Evolutionary conservation across 1,140 invertebrate species (phyloP).

Genomic region (Laupala kohalensis): DNA sequence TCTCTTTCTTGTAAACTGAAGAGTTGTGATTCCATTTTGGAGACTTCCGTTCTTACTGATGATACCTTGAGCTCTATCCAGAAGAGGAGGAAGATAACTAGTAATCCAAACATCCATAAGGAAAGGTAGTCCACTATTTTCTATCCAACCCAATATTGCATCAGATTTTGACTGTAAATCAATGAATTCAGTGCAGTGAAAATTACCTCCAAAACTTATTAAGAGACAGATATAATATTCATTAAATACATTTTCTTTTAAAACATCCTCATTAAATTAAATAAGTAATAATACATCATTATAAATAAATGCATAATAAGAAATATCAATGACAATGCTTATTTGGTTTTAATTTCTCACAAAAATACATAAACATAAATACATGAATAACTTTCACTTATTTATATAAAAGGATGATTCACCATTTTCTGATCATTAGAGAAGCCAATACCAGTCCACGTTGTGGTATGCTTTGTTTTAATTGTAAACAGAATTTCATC

Average conservation of each 20-base stretch:
- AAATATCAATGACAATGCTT: too few relatives aligned
- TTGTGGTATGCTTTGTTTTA: slow-evolving; percentile 61
- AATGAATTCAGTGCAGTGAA: background rate
- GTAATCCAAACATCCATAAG: slow-evolving; percentile 79
- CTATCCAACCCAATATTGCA: slow-evolving; percentile 77
- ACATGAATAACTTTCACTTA: too few relatives aligned
- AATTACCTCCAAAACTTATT: too few relatives aligned
- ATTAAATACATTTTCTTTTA: too few relatives aligned
- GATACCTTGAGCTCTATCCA: slow-evolving; percentile 67
- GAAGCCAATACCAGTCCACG: slow-evolving; percentile 91
- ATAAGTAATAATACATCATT: too few relatives aligned
- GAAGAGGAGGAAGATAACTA: slow-evolving; percentile 58
- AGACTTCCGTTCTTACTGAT: slow-evolving; percentile 52
- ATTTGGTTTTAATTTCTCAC: too few relatives aligned
- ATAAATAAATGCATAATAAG: too few relatives aligned
- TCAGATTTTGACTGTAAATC: slow-evolving; percentile 56
- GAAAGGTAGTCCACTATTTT: slow-evolving; percentile 58
- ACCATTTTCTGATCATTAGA: slow-evolving; percentile 78
- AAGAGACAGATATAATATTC: too few relatives aligned
- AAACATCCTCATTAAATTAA: too few relatives aligned
- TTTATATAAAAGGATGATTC: too few relatives aligned
- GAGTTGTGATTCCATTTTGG: slow-evolving; percentile 60
- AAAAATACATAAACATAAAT: too few relatives aligned
- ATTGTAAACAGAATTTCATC: slow-evolving; percentile 79
- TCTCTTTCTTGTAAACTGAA: slow-evolving; percentile 68